Evolutionary conservation across 2,797 vertebrate genomes (phyloP), one percentile per base, ranked within the genome.

Genomic region (Catostomus latipinnis): DNA sequence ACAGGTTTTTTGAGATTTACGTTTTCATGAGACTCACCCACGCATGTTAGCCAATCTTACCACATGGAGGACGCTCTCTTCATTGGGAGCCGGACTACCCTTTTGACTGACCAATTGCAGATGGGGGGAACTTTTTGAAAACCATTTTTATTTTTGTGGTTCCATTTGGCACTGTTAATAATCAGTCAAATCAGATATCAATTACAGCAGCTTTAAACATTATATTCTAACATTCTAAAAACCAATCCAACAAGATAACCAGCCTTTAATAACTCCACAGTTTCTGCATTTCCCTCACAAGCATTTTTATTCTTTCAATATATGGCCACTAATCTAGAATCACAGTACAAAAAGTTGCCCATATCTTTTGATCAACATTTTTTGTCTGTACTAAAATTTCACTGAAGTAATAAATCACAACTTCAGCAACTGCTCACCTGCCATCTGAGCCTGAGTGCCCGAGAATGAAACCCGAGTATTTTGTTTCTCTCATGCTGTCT

Each of bases 401-500:
- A 57, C 45, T 58, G 6, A 1, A 12, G 74, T 16, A 73, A 77
- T 80, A 85, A 84, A 81, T 73, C 71, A 74, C 71, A 79, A 81
- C 67, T n/a, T 45, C 78, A 69, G 76, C 71, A 62, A 81, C 58
- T 14, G 70, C 74, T 76, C 71, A 53, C 53, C 65, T 22, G 72
- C 74, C 53, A 11, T 63, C 67, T 48, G 68, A 74, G 48, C 66
- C 77, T 68, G 66, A 61, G 50, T 74, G 71, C 71, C 62, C 18
- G 77, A 50, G 61, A 78, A 71, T 52, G 72, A 67, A 80, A 82
- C 71, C 62, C 65, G 63, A 63, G 81, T 77, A 70, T 85, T 84
- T 80, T 60, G 76, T 81, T 77, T 76, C 63, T 74, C 57, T 18
- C 74, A n/a, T 82, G 78, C 60, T 45, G 72, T 82, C 81, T 81